Base-by-base conservation (phyloP, 2,888 invertebrate species). In the Eilema caniola region DNA sequence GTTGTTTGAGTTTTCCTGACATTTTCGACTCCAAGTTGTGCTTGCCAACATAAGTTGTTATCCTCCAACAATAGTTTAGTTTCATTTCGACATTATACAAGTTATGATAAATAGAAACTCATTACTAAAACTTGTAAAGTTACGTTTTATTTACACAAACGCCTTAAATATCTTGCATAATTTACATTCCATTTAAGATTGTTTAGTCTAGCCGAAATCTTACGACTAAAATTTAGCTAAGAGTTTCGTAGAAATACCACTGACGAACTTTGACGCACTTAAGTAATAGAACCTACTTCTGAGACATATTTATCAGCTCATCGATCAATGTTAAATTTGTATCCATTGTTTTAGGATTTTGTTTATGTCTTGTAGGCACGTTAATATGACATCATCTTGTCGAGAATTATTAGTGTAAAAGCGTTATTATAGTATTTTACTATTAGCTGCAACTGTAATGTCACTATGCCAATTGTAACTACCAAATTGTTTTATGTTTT, bases 1-100 rank as follows among this genome's bases (percentile, higher is more conserved):
- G n/a, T 63, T 57, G 62, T 68, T 62, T 62, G 33, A 67, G 67
- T 41, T 62, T 67, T 67, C 33, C 56, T 62, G 62, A 31, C 67
- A 67, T 33, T 61, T 66, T 23, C 33, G 61, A 28, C 8, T 67
- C 25, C n/a, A 31, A 62, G n/a, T 31, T 28, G 41, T 24, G 31
- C 28, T 63, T 64, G 33, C 31, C 47, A 47, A 47, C 47, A 20
- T 41, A 20, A 47, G 47, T 47, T 20, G 5, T 12, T 37, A 12
- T 47, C 20, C 20, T 41, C 5, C 20, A 5, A 47, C 47, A 41
- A 16, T 16, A 41, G 41, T 47, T 47, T 20, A 20, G 47, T 47
- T 47, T 47, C 5, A 7, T 47, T 47, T 20, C 20, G 41, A 47
- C 20, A 20, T 47, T 47, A 41, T 41, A 41, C 41, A 41, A 16